Percentiles rank a stretch among this genome's conserved stretches.
These are phyloP conservation scores for Lepus americanus DNA, from an alignment of 2,113 vertebrate species.

Conservation along the genomic window DNA sequence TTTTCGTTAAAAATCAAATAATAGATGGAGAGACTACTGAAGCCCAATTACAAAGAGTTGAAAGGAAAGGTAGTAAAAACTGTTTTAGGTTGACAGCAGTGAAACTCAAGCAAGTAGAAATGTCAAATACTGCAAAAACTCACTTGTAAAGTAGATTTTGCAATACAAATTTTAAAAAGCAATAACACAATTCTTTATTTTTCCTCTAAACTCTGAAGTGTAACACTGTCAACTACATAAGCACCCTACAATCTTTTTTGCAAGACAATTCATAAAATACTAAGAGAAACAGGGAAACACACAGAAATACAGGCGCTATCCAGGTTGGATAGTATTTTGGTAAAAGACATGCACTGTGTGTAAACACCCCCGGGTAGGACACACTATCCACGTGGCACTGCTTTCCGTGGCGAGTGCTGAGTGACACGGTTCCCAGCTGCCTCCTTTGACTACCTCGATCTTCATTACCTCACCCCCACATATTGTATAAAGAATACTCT, in stretches of 20 bases:
- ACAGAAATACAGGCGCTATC: slow-evolving; percentile 50
- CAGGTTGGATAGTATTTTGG: background rate
- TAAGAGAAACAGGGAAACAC: slow-evolving; percentile 35
- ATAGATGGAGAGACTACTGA: too few relatives aligned
- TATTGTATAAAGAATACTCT: background rate
- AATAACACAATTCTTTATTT: slow-evolving; percentile 35
- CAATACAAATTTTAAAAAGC: slow-evolving; percentile 32
- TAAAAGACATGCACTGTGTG: slow-evolving; percentile 55
- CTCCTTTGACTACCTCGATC: background rate
- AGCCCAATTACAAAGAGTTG: background rate
- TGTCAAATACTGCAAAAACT: background rate
- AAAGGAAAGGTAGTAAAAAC: slow-evolving; percentile 3
- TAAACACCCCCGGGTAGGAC: background rate
- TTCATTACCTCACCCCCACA: background rate
- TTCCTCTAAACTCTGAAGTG: slow-evolving; percentile 52
- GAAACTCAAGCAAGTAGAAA: background rate
- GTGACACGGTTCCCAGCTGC: background rate
- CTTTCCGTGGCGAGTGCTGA: background rate
- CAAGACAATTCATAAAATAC: slow-evolving; percentile 64
- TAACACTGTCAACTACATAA: slow-evolving; percentile 14
- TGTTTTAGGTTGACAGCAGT: background rate
- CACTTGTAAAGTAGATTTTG: slow-evolving; percentile 18
- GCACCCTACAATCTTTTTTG: slow-evolving; percentile 2
- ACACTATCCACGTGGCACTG: background rate
- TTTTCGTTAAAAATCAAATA: background rate